Evolutionary conservation across 2,797 vertebrate genomes (phyloP), one percentile per base, ranked within the genome.

Genomic region (Hipposideros larvatus): DNA sequence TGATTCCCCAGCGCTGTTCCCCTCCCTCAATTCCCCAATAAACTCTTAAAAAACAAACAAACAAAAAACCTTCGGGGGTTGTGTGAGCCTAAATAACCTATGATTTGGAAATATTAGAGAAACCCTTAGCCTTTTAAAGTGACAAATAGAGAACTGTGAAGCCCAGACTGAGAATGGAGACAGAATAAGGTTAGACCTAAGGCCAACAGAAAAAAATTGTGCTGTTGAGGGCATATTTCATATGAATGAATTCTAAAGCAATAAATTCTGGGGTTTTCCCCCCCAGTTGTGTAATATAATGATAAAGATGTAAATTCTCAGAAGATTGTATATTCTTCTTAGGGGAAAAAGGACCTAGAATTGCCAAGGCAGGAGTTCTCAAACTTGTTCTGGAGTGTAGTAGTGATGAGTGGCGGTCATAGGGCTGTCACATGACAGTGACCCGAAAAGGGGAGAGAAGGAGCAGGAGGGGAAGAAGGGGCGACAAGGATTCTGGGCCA

Each of bases 191-290:
- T 74, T 63, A 90, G 61, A 24, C 26, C 19, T 77, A 77, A 71
- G 82, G 21, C 6, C 53, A 53, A 41, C 70, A 65, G 46, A 87
- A 61, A 5, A 31, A 80, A 61, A 28, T 11, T 48, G 6, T 92
- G 65, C 57, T 79, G 7, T 55, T 63, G 87, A 75, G 37, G 2
- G 10, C 16, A 51, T 57, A 75, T 87, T 90, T 90, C 21, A 43
- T 48, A 63, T 51, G 26, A 94, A 48, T 90, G 57, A 74, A 66
- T 93, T 90, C 41, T 88, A 14, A 93, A 93, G 26, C 48, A 21
- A 11, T 43, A 75, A 55, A 63, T 91, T 84, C 55, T 88, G 48
- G n/a, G 2, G 4, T 87, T 77, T 24, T 16, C 11, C 31, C 19
- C 46, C 19, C 13, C 28, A 55, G 31, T 28, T 57, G 5, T n/a